These are phyloP conservation scores for Danio aesculapii DNA, from an alignment of 2,797 vertebrate species.

Conservation along the genomic window DNA sequence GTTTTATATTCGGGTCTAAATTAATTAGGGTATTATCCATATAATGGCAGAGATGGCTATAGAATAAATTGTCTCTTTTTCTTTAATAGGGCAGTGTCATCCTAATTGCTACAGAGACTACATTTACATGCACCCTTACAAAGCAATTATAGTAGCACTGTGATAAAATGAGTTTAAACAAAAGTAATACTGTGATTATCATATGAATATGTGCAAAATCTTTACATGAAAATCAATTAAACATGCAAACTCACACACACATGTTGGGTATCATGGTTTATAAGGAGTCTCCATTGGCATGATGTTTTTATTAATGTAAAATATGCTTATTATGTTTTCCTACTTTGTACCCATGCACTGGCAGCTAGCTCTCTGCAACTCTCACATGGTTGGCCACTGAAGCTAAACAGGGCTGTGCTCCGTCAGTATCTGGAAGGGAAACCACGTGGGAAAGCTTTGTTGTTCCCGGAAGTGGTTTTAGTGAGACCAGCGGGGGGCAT, in stretches of 20 bases:
- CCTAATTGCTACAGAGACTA: background rate
- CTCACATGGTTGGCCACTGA: too few species aligned
- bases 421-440: too few species aligned
- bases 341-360: too few species aligned
- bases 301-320: too few species aligned
- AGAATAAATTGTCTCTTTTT: background rate
- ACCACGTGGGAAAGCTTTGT: too few species aligned
- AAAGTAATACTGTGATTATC: background rate
- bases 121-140: background rate
- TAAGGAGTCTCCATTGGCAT: too few species aligned
- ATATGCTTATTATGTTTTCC: too few species aligned
- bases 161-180: background rate
- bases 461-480: too few species aligned
- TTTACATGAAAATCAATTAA: too few species aligned
- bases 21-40: slow-evolving; percentile 41
- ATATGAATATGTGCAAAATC: background rate
- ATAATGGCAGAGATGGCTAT: background rate
- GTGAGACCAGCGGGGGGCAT: too few species aligned
- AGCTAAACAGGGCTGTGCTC: too few species aligned
- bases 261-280: background rate
- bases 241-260: background rate
- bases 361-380: too few species aligned
- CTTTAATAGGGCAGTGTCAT: background rate
- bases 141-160: background rate
- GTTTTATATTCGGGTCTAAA: slow-evolving; percentile 22